Evolutionary conservation across 2,113 vertebrate species (phyloP).

Genomic region (Fregata magnificens): DNA sequence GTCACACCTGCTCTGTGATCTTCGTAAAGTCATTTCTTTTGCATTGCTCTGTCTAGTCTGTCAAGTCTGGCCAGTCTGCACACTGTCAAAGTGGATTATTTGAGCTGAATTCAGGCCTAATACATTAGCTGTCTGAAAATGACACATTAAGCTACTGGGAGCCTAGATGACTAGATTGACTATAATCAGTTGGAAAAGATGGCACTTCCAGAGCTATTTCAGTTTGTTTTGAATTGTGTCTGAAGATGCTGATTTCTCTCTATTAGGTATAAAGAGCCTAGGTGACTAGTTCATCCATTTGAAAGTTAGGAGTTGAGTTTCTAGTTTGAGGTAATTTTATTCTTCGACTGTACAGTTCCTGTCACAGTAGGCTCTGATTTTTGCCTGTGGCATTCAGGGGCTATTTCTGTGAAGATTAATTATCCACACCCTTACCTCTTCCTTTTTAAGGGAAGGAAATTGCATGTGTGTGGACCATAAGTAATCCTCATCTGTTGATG

Average conservation of each 20-base stretch:
- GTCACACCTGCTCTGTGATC: not conserved
- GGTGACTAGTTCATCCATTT: not conserved
- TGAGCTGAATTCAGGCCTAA: not conserved
- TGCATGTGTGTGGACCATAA: fast-evolving
- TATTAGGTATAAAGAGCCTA: not conserved
- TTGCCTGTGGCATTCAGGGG: not conserved
- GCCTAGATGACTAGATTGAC: not conserved
- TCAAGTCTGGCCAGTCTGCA: not conserved
- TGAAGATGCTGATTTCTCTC: not conserved
- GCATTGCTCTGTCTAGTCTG: not conserved
- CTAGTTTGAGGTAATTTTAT: not conserved
- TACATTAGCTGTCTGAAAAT: not conserved
- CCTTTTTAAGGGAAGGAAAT: not conserved
- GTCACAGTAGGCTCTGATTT: not conserved
- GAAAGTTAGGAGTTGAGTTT: not conserved
- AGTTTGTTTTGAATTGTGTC: not conserved
- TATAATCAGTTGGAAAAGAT: not conserved
- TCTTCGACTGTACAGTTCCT: not conserved
- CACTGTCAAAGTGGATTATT: not conserved
- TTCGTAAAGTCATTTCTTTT: not conserved
- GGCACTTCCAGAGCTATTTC: not conserved
- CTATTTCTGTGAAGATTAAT: not conserved
- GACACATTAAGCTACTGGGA: not conserved
- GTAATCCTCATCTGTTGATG: not conserved
- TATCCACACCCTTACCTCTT: not conserved